phyloP scores from a whole-genome alignment of 2,113 vertebrate genomes.

The Sorex fumeus region DNA sequence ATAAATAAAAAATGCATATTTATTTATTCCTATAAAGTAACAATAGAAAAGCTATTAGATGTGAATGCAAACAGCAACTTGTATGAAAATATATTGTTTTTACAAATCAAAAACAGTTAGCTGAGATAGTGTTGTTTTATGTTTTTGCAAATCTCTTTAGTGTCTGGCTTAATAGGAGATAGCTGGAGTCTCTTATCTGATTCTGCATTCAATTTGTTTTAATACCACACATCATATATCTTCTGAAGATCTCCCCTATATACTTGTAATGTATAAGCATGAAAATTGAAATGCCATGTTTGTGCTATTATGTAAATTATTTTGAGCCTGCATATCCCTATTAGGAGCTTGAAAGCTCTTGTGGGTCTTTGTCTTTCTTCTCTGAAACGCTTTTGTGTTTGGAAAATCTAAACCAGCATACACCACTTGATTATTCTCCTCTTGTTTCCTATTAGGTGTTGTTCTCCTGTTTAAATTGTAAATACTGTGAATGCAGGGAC shows the following conservation, averaged over 20 bases:
- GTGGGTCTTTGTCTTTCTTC: background rate
- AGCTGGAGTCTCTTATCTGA: conserved; percentile 65
- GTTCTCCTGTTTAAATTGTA: background rate
- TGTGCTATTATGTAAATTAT: conserved; percentile 15
- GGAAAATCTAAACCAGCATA: background rate
- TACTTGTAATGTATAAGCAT: background rate
- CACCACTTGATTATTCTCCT: conserved; percentile 1
- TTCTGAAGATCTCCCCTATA: background rate
- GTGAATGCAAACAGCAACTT: conserved; percentile 6
- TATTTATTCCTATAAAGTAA: conserved; percentile 24
- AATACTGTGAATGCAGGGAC: background rate
- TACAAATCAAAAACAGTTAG: conserved; percentile 54
- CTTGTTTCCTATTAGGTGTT: background rate
- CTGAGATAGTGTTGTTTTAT: conserved; percentile 47
- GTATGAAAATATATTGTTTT: background rate
- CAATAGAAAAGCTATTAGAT: background rate
- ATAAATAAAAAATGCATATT: background rate
- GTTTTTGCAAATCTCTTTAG: conserved; percentile 60
- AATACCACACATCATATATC: conserved; percentile 24
- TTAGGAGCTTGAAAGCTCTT: background rate
- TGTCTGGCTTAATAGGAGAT: conserved; percentile 37
- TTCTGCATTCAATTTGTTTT: conserved; percentile 64
- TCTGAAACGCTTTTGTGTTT: background rate
- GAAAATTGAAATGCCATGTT: conserved; percentile 23
- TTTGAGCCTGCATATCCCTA: background rate